Evolutionary conservation across 2,797 vertebrate species (phyloP).

Genomic region (Sebastes kiyomatsui): DNA sequence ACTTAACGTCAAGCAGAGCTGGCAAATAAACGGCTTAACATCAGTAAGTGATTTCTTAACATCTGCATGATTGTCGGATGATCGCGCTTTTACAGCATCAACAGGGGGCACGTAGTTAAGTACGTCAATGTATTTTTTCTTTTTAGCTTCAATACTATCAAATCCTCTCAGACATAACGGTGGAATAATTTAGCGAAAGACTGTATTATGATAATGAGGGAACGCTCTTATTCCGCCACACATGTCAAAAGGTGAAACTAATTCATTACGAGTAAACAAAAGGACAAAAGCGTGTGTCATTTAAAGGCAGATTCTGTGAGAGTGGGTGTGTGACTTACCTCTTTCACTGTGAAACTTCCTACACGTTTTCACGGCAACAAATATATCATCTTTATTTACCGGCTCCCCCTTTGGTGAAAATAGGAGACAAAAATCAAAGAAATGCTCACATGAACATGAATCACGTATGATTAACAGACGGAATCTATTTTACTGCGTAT

Average conservation of each 20-base stretch:
- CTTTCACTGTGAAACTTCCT: conserved; percentile 93
- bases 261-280: conserved; percentile 34
- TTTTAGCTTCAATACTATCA: neutral
- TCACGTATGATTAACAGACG: conserved; percentile 1
- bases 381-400: conserved; percentile 89
- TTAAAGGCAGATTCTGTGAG: conserved; percentile 1
- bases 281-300: neutral
- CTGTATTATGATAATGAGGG: neutral
- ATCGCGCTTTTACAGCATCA: conserved; percentile 4
- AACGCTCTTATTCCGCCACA: conserved; percentile 12
- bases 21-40: conserved; percentile 5
- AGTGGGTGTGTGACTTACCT: conserved; percentile 84
- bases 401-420: conserved; percentile 85
- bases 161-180: conserved; percentile 12
- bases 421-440: conserved; percentile 20
- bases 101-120: neutral
- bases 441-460: neutral
- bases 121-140: neutral
- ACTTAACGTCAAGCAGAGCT: conserved; percentile 11
- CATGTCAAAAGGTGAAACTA: conserved; percentile 33
- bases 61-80: conserved; percentile 9
- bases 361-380: conserved; percentile 97
- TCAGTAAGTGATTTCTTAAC: conserved; percentile 7
- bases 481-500: neutral
- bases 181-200: neutral